Evolutionary conservation across 2,888 invertebrate species (phyloP), one percentile per base, ranked within the genome.

Genomic region (Salpingus planirostris): DNA sequence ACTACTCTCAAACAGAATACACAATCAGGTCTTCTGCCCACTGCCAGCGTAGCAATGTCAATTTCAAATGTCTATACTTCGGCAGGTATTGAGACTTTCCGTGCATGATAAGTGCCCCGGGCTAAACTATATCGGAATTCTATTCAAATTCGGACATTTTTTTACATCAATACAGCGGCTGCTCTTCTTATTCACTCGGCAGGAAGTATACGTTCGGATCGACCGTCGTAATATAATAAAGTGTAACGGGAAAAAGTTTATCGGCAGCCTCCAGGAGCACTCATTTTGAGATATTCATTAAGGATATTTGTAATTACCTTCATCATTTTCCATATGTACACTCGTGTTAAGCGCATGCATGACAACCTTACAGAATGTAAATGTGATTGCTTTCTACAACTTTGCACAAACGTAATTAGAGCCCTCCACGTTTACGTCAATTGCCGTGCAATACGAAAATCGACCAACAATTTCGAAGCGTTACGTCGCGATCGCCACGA

Each of bases 21-120:
- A 37, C 22, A 42, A 42, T 32, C 40, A 40, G 39, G 21, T 24
- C 35, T 32, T 42, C 38, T 39, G 36, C 36, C 37, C 33, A 38
- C 37, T 38, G 38, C 41, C 36, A 31, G 38, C 38, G 42, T 43
- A 34, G 47, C 44, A 47, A 46, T 50, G 52, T 52, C 51, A 52
- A 46, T 52, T 52, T 50, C 40, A 49, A 51, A 50, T 40, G 45
- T 49, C 49, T 50, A 46, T 43, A 49, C 44, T 45, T 44, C 38
- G 46, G 44, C 41, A 44, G 46, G 42, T 42, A 45, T 47, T 45
- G 43, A 39, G 40, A 42, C 42, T 41, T 33, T 40, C 38, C 39
- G 35, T 38, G 38, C 40, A 41, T 39, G 42, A 42, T 38, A 37
- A 33, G 38, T 40, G 36, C 35, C 41, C 36, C 33, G 31, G 34